phyloP scores from a whole-genome alignment of 2,888 invertebrate species.

The Hypsopygia costalis region DNA sequence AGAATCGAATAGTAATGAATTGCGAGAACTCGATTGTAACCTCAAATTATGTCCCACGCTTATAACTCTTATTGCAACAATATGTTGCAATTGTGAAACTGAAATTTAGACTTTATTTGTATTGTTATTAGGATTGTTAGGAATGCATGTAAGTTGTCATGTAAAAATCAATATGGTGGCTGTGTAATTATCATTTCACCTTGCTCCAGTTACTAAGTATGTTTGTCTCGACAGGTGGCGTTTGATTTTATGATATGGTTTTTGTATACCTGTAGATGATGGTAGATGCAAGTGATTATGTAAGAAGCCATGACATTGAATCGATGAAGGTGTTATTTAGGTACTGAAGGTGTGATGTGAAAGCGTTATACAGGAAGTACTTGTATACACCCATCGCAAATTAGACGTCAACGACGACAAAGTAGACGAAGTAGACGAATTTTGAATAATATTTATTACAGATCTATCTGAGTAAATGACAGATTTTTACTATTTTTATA shows the following conservation, averaged over 20 bases:
- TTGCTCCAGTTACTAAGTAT: conserved; percentile 58
- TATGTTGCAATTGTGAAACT: conserved; percentile 7
- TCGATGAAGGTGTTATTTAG: no score
- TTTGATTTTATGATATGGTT: conserved; percentile 18
- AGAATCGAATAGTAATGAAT: conserved; percentile 53
- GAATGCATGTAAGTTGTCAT: conserved; percentile 19
- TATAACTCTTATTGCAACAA: conserved; percentile 3
- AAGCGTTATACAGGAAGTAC: no score
- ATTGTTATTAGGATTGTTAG: conserved; percentile 21
- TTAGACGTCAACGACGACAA: no score
- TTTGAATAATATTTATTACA: no score
- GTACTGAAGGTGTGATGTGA: no score
- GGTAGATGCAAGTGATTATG: no score
- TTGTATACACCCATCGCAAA: no score
- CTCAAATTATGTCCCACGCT: conserved; percentile 66
- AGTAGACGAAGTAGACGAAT: no score
- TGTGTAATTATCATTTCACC: conserved; percentile 60
- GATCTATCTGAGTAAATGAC: no score
- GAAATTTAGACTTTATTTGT: conserved; percentile 30
- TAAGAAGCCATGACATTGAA: no score
- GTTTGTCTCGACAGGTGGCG: conserved; percentile 20
- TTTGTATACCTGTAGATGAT: not conserved
- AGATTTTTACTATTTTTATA: no score
- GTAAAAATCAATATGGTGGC: conserved; percentile 39
- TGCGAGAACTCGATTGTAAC: conserved; percentile 56